A percentile compares a stretch with the other conserved stretches of the same genome.
These are phyloP conservation scores for Drosophila subsilvestris DNA, from an alignment of 2,888 invertebrate species.

Conservation along the genomic window DNA sequence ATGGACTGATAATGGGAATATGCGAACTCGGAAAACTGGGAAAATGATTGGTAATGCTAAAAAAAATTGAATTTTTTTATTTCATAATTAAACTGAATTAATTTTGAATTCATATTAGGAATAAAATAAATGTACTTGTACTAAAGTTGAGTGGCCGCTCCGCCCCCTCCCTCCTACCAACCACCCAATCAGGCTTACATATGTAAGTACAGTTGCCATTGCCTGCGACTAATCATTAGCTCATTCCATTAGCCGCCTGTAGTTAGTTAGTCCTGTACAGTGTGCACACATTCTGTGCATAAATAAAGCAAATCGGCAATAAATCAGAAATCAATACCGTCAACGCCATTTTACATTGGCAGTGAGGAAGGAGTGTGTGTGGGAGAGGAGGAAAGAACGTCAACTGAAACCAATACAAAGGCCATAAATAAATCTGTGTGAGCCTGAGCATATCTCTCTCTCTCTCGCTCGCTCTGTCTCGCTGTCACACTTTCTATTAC, in stretches of 20 bases:
- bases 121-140: too few relatives aligned
- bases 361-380: constrained; percentile 24
- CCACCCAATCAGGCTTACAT: too few relatives aligned
- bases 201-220: constrained; percentile 15
- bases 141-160: too few relatives aligned
- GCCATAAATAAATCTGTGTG: constrained; percentile 69
- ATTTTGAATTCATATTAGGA: too few relatives aligned
- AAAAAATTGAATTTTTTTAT: neutral
- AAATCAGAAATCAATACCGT: constrained; percentile 73
- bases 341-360: constrained; percentile 67
- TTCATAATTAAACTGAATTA: neutral
- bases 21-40: neutral
- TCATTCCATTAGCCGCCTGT: constrained; percentile 17
- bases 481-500: constrained; percentile 33
- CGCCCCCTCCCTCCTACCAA: too few relatives aligned
- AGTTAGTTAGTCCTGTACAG: constrained; percentile 25
- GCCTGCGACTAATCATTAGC: constrained; percentile 19
- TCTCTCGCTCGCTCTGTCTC: constrained; percentile 1
- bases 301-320: constrained; percentile 39
- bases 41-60: constrained; percentile 7
- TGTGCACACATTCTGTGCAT: constrained; percentile 14
- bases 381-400: constrained; percentile 41
- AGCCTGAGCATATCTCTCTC: constrained; percentile 9
- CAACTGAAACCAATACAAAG: constrained; percentile 72
- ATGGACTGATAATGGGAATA: neutral